phyloP scores from a whole-genome alignment of 2,888 invertebrate genomes.

The Gnatocerus cornutus region DNA sequence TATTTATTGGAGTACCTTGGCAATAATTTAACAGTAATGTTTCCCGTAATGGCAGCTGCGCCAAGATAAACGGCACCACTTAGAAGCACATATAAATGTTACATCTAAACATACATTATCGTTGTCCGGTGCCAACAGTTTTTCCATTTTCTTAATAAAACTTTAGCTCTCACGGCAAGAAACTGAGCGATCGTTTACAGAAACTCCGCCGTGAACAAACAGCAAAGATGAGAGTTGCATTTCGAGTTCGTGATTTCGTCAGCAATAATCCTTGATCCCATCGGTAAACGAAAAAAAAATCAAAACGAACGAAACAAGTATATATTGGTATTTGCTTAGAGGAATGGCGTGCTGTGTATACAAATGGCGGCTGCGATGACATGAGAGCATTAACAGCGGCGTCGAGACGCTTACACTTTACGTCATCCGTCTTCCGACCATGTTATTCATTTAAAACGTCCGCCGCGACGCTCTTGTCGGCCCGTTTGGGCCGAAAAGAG shows the following conservation, averaged over 20 bases:
- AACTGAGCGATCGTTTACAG: no score
- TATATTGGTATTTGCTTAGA: conserved; percentile 58
- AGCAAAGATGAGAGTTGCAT: conserved; percentile 13
- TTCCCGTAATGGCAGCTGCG: no score
- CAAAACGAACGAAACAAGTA: conserved; percentile 53
- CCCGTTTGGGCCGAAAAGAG: conserved; percentile 20
- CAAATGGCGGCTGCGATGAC: conserved; percentile 58
- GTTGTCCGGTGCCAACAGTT: no score
- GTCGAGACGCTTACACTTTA: conserved; percentile 57
- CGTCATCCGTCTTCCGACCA: conserved; percentile 58
- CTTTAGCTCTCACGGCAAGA: no score
- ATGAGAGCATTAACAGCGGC: conserved; percentile 60
- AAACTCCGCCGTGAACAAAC: conserved; percentile 2
- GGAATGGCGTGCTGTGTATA: conserved; percentile 56
- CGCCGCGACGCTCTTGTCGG: conserved; percentile 36
- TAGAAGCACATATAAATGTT: no score
- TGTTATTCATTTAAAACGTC: conserved; percentile 56
- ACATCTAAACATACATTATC: no score
- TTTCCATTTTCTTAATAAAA: no score
- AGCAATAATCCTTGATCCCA: conserved; percentile 50
- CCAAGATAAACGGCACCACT: no score
- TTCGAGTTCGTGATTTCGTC: conserved; percentile 18
- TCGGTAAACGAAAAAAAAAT: conserved; percentile 41
- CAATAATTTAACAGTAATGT: no score
- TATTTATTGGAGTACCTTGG: no score